Base-by-base conservation (phyloP, 35 echinoderm and acorn worm genomes). In the Lytechinus variegatus region DNA sequence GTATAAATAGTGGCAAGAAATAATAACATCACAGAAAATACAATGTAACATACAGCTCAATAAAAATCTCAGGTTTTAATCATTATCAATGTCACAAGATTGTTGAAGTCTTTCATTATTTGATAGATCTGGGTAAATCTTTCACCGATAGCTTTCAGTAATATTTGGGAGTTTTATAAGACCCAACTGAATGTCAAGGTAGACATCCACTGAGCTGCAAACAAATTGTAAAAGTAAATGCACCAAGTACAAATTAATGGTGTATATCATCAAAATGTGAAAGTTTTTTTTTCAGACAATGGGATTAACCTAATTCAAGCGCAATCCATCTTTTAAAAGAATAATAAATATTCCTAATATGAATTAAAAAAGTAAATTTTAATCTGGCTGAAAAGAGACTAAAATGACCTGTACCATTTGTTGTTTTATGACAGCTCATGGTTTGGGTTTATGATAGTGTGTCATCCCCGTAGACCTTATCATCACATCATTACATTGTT, bases 401-500 rank as follows among this genome's bases (percentile, higher is more conserved):
- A 51, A 95, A 94, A 56, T 55, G 60, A 56, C 28, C 52, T 60
- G 56, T 54, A 5, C 13, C 11, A 54, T 94, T 60, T 56, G 53
- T 94, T 94, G 10, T 94, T 33, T 54, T 56, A 54, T 94, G 53
- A 56, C 27, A 94, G 55, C 54, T 54, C 56, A 29, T 94, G 27
- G 14, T 79, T 79, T n/a, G 2, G 66, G 66, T 79, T 79, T 79
- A 79, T 79, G 44, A 53, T 54, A 91, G 28, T 52, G 89, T 53
- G 11, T 24, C 54, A 91, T 52, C 54, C 54, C 89, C 5, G 44
- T 5, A 53, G 89, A 54, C 44, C 44, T 44, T 52, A 54, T 54
- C 44, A 91, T 91, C 54, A 91, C 89, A 52, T 91, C 66, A 79
- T 79, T 79, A 79, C n/a, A 79, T 79, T 79, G n/a, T 91, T 54